These are phyloP conservation scores for Cercopithecus mona DNA, from an alignment of 2,113 vertebrate genomes.

Conservation along the genomic window DNA sequence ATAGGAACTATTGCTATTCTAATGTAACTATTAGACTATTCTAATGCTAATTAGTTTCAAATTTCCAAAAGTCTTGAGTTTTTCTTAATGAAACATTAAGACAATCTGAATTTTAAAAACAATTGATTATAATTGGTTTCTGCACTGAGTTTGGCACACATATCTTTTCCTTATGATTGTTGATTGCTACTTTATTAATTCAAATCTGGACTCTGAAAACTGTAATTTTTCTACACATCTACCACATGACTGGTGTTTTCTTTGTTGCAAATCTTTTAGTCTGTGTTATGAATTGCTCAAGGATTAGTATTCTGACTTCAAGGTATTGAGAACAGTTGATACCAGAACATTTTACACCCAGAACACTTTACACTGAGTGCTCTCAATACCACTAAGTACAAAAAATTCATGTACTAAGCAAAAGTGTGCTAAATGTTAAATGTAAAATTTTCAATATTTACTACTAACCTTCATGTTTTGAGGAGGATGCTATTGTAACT, in stretches of 20 bases:
- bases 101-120: not conserved
- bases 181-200: slow-evolving; percentile 1
- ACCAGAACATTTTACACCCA: slow-evolving; percentile 33
- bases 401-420: not conserved
- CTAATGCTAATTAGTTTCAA: slow-evolving; percentile 17
- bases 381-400: not conserved
- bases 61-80: slow-evolving; percentile 9
- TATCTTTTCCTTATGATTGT: slow-evolving; percentile 7
- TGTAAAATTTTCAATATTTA: not conserved
- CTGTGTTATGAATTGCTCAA: slow-evolving; percentile 1
- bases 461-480: slow-evolving; percentile 5
- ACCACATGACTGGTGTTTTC: slow-evolving; percentile 15
- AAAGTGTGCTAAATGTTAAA: slow-evolving; percentile 31
- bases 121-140: not conserved
- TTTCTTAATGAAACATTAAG: slow-evolving; percentile 33
- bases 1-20: not conserved
- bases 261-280: slow-evolving; percentile 29
- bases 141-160: not conserved
- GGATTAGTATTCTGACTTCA: slow-evolving; percentile 32
- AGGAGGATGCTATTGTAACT: not conserved
- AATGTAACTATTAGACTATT: not conserved
- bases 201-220: not conserved
- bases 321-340: slow-evolving; percentile 49
- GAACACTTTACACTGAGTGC: slow-evolving; percentile 43
- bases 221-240: not conserved